phyloP scores from a whole-genome alignment of 1,140 invertebrate genomes.

The Euwallacea fornicatus region DNA sequence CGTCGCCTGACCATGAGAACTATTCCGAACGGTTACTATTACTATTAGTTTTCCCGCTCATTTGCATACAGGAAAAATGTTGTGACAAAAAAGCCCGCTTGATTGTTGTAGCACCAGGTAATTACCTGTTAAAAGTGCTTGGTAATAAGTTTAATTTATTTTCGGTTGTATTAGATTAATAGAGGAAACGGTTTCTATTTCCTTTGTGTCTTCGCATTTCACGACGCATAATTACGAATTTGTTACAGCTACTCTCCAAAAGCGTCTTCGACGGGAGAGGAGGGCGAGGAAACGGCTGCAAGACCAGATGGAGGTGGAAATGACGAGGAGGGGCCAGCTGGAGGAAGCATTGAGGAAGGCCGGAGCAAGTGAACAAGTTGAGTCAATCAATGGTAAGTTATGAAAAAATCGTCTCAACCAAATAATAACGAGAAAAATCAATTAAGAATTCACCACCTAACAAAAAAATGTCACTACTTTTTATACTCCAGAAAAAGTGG shows the following conservation, averaged over 20 bases:
- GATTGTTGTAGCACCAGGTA: neutral
- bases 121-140: slow-evolving; percentile 25
- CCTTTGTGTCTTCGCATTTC: neutral
- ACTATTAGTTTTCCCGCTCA: slow-evolving; percentile 25
- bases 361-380: slow-evolving; percentile 74
- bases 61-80: slow-evolving; percentile 22
- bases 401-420: neutral
- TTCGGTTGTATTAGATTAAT: slow-evolving; percentile 25
- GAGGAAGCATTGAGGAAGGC: slow-evolving; percentile 79
- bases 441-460: neutral
- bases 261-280: slow-evolving; percentile 82
- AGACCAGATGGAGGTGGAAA: slow-evolving; percentile 78
- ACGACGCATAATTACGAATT: neutral
- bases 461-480: neutral
- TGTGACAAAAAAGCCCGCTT: slow-evolving; percentile 12
- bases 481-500: slow-evolving; percentile 45
- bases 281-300: slow-evolving; percentile 79
- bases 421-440: no score
- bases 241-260: slow-evolving; percentile 80
- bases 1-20: slow-evolving; percentile 19
- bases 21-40: slow-evolving; percentile 6
- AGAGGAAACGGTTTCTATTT: slow-evolving; percentile 14
- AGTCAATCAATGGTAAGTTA: slow-evolving; percentile 74
- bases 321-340: slow-evolving; percentile 73
- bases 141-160: slow-evolving; percentile 33